Base-by-base conservation (phyloP, 2,888 invertebrate species). In the Melinopterus prodromus region DNA sequence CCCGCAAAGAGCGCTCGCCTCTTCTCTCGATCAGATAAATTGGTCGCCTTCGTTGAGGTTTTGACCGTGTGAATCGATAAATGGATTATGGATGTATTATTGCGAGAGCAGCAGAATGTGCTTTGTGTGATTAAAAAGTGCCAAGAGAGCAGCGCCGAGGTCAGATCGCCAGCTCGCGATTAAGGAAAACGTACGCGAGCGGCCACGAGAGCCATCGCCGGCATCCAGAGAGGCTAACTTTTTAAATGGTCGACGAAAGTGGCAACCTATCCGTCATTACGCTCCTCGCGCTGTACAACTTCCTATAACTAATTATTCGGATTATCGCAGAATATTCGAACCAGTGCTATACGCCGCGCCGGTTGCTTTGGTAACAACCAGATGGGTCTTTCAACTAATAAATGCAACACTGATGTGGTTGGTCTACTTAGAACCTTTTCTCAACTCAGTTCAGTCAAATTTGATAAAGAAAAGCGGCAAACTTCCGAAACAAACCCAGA, bases 1-100 rank as follows among this genome's bases (percentile, higher is more conserved):
- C 53, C 53, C 53, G 53, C 53, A 53, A 53, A 53, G 16, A 53
- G 76, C 74, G 16, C 74, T 74, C 74, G 16, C 72, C 26, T n/a
- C 35, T 35, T 74, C 74, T 74, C 87, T 87, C 85, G 86, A 88
- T 88, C 88, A 87, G 88, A 88, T 88, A 88, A 88, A 86, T 86
- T 86, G 85, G 86, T 86, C 85, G 87, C 85, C 74, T 74, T 85
- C 84, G 87, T 87, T 88, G 87, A 87, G 87, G 87, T 88, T 88
- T 88, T 87, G 88, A 88, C 88, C 88, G 88, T 88, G 88, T 88
- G 88, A 88, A 88, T 88, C 88, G 88, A 88, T 88, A 88, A 88
- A 86, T 87, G 87, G 87, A 87, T 88, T 87, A 87, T 85, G 84
- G 86, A 86, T 86, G 86, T 86, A 85, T 86, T 83, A 82, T 82